Evolutionary conservation across 2,888 invertebrate genomes (phyloP).

Genomic region (Epirrita christyi): DNA sequence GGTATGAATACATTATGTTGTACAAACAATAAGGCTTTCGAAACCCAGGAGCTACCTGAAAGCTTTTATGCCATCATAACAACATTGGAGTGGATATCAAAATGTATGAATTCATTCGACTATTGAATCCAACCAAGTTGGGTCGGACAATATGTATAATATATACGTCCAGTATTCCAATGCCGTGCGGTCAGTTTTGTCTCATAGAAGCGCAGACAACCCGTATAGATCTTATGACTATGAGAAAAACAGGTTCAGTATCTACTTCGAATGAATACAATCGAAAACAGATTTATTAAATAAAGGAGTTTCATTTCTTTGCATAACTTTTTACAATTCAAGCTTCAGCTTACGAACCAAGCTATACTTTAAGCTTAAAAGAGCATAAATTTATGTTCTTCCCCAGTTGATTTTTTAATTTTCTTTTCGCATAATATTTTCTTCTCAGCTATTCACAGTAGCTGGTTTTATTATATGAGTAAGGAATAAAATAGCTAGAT

Average conservation of each 20-base stretch:
- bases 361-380: conserved; percentile 32
- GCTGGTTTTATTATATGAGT: conserved; percentile 28
- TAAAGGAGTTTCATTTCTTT: conserved; percentile 4
- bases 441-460: conserved; percentile 35
- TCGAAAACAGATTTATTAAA: conserved; percentile 2
- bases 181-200: conserved; percentile 1
- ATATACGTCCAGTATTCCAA: conserved; percentile 5
- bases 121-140: conserved; percentile 11
- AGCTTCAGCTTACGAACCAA: conserved; percentile 13
- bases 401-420: conserved; percentile 35
- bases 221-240: conserved; percentile 40
- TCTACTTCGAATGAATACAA: conserved; percentile 6
- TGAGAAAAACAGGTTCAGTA: conserved; percentile 24
- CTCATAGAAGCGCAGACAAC: conserved; percentile 23
- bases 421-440: conserved; percentile 37
- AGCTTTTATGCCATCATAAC: conserved; percentile 28
- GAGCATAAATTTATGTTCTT: conserved; percentile 32
- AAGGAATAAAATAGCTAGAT: conserved; percentile 31
- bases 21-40: conserved; percentile 12
- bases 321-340: conserved; percentile 5
- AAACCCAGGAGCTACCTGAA: conserved; percentile 14
- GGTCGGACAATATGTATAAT: conserved; percentile 6
- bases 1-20: conserved; percentile 8
- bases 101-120: conserved; percentile 24
- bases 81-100: conserved; percentile 26